A percentile compares a stretch with the other conserved stretches of the same genome.
These are phyloP conservation scores for Melinaea marsaeus DNA, from an alignment of 2,888 invertebrate genomes.

Conservation along the genomic window DNA sequence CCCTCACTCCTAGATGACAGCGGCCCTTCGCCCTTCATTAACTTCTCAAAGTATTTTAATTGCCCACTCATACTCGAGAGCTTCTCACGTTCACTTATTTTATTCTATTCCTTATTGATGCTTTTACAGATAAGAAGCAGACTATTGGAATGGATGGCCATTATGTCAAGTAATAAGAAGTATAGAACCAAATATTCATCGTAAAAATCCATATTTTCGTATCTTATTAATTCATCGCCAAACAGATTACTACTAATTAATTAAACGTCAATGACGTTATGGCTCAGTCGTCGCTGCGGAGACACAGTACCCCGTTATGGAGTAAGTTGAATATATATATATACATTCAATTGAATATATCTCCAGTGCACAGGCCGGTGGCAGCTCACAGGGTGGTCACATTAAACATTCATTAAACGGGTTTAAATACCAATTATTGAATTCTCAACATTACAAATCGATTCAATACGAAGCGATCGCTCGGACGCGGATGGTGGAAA, in stretches of 20 bases:
- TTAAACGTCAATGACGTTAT: too few relatives aligned
- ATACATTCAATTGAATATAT: background rate
- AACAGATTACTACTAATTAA: too few relatives aligned
- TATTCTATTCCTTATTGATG: background rate
- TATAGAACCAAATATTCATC: too few relatives aligned
- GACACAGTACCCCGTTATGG: too few relatives aligned
- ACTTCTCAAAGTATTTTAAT: constrained; percentile 1
- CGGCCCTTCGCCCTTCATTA: background rate
- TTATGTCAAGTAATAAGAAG: too few relatives aligned
- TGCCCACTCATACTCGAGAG: background rate
- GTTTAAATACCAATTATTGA: constrained; percentile 5
- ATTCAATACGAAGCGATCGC: background rate
- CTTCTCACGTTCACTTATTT: constrained; percentile 3
- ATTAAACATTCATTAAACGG: background rate
- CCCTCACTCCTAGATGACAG: too few relatives aligned
- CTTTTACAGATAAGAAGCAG: background rate
- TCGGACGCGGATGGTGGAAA: constrained; percentile 3
- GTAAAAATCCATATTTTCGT: too few relatives aligned
- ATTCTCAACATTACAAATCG: constrained; percentile 7
- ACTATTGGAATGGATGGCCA: too few relatives aligned
- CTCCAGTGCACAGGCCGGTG: background rate
- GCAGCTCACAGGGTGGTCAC: constrained; percentile 3
- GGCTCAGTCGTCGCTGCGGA: too few relatives aligned
- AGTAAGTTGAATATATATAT: too few relatives aligned
- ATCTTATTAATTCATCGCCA: too few relatives aligned